These are phyloP conservation scores for Elegia similella DNA, from an alignment of 2,888 invertebrate genomes.

Conservation along the genomic window DNA sequence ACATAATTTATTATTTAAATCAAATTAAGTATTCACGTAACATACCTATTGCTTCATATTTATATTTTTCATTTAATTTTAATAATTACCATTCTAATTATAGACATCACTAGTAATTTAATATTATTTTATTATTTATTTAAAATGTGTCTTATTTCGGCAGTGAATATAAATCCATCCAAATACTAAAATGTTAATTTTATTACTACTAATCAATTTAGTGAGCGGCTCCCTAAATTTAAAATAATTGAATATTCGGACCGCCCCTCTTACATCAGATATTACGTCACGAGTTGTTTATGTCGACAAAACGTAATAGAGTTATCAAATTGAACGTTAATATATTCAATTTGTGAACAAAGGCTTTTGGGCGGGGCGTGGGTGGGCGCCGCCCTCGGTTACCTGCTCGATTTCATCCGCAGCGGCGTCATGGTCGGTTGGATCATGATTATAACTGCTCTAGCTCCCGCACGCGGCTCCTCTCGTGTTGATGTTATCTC, in stretches of 20 bases:
- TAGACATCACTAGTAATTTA: too few relatives aligned
- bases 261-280: conserved; percentile 60
- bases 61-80: too few relatives aligned
- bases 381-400: conserved; percentile 54
- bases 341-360: conserved; percentile 79
- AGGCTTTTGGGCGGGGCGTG: conserved; percentile 65
- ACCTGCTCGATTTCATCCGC: conserved; percentile 57
- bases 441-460: neutral
- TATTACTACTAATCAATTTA: conserved; percentile 33
- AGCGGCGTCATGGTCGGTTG: neutral
- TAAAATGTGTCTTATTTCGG: too few relatives aligned
- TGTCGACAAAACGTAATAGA: conserved; percentile 70
- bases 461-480: too few relatives aligned
- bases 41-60: too few relatives aligned
- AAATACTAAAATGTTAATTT: conserved; percentile 1
- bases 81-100: too few relatives aligned
- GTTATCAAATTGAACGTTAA: conserved; percentile 78
- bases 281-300: conserved; percentile 72
- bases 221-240: conserved; percentile 48
- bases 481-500: too few relatives aligned
- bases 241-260: conserved; percentile 64
- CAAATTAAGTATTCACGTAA: too few relatives aligned
- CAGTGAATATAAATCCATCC: too few relatives aligned
- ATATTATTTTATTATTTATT: too few relatives aligned
- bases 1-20: too few relatives aligned